phyloP scores from a whole-genome alignment of 1,140 invertebrate species.

The Chironomus tepperi region DNA sequence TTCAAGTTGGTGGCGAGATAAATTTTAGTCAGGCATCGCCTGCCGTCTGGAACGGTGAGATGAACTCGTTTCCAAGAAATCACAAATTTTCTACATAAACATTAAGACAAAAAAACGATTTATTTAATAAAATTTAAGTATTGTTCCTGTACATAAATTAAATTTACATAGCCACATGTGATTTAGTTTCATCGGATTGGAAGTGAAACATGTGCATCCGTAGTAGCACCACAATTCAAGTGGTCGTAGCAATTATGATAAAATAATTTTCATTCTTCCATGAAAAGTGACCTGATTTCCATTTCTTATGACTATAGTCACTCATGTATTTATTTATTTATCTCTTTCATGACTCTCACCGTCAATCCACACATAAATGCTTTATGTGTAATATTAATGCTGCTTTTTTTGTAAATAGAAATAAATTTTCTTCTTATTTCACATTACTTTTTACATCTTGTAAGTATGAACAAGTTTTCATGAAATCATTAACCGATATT shows the following conservation, averaged over 20 bases:
- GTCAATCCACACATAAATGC: not conserved
- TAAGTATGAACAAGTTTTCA: too few relatives aligned
- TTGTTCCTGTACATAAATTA: not conserved
- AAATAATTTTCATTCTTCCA: conserved; percentile 3
- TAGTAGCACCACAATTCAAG: too few relatives aligned
- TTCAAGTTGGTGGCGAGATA: not conserved
- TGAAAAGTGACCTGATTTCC: conserved; percentile 6
- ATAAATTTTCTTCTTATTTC: too few relatives aligned
- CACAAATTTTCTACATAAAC: not conserved
- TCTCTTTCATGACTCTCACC: not conserved
- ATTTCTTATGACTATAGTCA: not conserved
- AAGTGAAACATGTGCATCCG: not conserved
- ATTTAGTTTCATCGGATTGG: not conserved
- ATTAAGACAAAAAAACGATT: not conserved
- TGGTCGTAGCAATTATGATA: not conserved
- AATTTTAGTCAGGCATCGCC: not conserved
- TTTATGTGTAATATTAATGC: too few relatives aligned
- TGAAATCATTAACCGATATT: too few relatives aligned
- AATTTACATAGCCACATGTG: not conserved
- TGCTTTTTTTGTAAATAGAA: too few relatives aligned
- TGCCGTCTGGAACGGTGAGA: not conserved
- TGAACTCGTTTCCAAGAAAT: not conserved
- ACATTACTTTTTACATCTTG: too few relatives aligned
- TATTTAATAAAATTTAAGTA: not conserved
- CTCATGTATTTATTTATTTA: not conserved